Evolutionary conservation across 2,797 vertebrate species (phyloP), one percentile per base, ranked within the genome.

Genomic region (Triplophysa bombifrons): DNA sequence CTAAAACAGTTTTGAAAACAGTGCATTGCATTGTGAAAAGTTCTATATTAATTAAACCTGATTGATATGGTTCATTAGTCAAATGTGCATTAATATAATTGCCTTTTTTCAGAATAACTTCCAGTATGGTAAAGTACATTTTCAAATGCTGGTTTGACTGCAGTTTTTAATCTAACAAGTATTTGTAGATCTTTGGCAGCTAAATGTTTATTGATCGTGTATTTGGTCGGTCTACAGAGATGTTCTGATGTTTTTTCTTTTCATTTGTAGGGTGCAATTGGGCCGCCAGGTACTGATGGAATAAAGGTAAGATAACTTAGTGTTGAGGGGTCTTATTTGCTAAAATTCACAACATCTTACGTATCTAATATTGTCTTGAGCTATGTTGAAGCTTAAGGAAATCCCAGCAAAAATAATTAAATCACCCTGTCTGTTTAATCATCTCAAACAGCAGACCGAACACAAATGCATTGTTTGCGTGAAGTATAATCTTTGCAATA

Each of bases 241-340:
- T 61, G 25, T 61, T 61, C 13, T 61, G 34, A 38, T 0, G 7
- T 41, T 12, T 34, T 60, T 67, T 19, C 78, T 83, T 91, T 67
- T 91, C 22, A 88, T 85, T 88, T 53, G 56, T 86, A 99, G 98
- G 98, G 98, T 88, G 95, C 92, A 55, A 10, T 91, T 0, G 98
- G 98, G 78, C 88, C 89, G 81, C 91, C 96, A 83, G 98, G 98
- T 84, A 90, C 90, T 78, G 93, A 97, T 2, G 98, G 98, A 84
- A 92, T 94, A 83, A 96, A 96, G 96, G 98, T 99, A 89, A 96
- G 95, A 84, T 76, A 75, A 77, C 19, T 38, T 38, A 0, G 34
- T 38, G 34, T 38, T 38, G 34, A 68, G 9, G 19, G 77, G 20
- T 6, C 20, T 80, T 41, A 41, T 41, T 41, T 41, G 8, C 38